phyloP scores from a whole-genome alignment of 2,797 vertebrate genomes.

The Peromyscus attwateri region DNA sequence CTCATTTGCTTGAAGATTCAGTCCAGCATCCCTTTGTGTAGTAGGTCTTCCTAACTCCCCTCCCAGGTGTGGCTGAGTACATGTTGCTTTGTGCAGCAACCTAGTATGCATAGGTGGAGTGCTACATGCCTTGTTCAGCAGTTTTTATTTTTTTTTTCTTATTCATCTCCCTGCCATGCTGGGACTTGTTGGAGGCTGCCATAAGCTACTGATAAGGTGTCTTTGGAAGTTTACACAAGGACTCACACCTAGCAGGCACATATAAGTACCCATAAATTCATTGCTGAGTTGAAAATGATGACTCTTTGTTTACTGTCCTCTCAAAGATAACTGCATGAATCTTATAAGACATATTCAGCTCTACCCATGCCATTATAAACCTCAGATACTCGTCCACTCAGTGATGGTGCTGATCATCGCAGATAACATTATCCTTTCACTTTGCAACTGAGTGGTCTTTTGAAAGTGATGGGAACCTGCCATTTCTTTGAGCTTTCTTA shows the following conservation, averaged over 20 bases:
- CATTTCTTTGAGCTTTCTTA: background rate
- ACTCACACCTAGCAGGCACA: background rate
- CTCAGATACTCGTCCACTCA: background rate
- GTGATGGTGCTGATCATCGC: background rate
- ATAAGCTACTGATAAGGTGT: background rate
- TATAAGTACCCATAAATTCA: background rate
- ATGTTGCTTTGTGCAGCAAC: background rate
- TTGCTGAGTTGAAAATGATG: background rate
- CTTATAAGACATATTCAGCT: background rate
- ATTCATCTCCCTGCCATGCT: background rate
- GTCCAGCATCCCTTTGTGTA: background rate
- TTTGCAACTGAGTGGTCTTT: background rate
- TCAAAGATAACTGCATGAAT: background rate
- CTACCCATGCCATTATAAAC: background rate
- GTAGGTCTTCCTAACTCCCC: background rate
- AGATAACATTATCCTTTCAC: background rate
- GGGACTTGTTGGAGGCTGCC: background rate
- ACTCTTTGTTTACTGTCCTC: constrained; percentile 24
- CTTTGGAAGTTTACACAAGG: background rate
- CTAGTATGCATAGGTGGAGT: background rate
- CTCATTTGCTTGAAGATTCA: background rate
- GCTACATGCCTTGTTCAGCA: background rate
- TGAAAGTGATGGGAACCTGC: background rate
- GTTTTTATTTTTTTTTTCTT: background rate
- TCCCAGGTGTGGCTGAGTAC: background rate